Base-by-base conservation (phyloP, 2,113 vertebrate genomes). In the Erinaceus europaeus region DNA sequence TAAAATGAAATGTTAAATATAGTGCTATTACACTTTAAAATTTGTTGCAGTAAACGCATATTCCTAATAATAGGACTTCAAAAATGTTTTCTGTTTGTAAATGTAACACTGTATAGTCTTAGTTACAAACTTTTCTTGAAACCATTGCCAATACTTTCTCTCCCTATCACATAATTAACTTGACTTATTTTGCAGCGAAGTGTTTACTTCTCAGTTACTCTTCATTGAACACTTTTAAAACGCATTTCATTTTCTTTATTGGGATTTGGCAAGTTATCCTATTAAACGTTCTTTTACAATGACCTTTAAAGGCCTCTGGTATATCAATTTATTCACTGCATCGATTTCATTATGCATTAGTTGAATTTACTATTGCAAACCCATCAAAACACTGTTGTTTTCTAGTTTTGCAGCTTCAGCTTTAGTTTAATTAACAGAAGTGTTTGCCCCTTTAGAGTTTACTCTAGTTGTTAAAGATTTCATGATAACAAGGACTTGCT, bases 291-390 rank as follows among this genome's bases (percentile, higher is more conserved):
- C 46, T 80, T 88, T 88, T 46, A 81, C 76, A 87, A 68, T 91
- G 57, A 90, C 57, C 57, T 86, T 62, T 83, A 73, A 80, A 68
- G 72, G 29, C 69, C 57, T 73, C 52, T 86, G 44, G 69, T 76
- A 20, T 85, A 91, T 88, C 84, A 86, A 5, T 83, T 86, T 64
- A 21, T 90, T 80, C 46, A 73, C 68, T 73, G 57, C 91, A 92
- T 93, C 81, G 65, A 93, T 94, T 92, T 83, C 44, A 52, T 73
- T 92, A 90, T 87, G 42, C 84, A 88, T 90, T 93, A 84, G 86
- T 67, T 73, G 23, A 79, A 85, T 6, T 9, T 69, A 67, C 23
- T 25, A 46, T 77, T 53, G 44, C 40, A 86, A 91, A 85, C 2
- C 44, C 65, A 89, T 82, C 81, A 78, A 71, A 90, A 62, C 2